Evolutionary conservation across 1,140 invertebrate species (phyloP).

Genomic region (Pseudomyrmex concolor): DNA sequence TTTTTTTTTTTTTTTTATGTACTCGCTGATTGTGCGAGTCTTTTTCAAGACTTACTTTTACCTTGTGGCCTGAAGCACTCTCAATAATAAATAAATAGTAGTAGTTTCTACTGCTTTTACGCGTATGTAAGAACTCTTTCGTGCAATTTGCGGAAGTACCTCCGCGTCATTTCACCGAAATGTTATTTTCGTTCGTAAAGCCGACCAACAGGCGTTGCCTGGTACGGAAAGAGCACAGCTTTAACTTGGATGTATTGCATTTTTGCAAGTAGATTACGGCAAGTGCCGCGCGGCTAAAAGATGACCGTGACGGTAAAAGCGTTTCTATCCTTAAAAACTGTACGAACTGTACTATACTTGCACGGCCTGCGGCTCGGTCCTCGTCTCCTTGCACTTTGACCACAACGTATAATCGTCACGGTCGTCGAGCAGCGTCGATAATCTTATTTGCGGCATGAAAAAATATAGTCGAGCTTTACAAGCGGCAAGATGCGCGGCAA

Average conservation of each 20-base stretch:
- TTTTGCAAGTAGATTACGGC: constrained; percentile 61
- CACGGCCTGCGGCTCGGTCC: constrained; percentile 8
- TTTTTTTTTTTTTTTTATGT: too few species aligned
- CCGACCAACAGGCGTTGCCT: neutral
- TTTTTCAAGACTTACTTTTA: neutral
- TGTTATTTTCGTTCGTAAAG: constrained; percentile 46
- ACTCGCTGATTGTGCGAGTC: too few species aligned
- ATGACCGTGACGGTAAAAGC: constrained; percentile 54
- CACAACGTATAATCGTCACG: constrained; percentile 32
- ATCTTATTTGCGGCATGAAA: constrained; percentile 22
- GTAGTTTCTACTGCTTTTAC: constrained; percentile 3
- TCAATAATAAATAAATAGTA: neutral
- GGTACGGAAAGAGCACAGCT: neutral
- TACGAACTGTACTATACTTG: constrained; percentile 40
- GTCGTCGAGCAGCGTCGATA: constrained; percentile 25
- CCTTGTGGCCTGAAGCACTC: neutral
- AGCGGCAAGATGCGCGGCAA: neutral
- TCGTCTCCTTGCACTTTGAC: constrained; percentile 41
- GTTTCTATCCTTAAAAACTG: constrained; percentile 56
- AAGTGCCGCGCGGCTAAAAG: constrained; percentile 43
- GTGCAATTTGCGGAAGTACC: constrained; percentile 39
- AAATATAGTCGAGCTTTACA: constrained; percentile 20
- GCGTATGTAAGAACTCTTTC: constrained; percentile 39
- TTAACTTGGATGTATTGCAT: constrained; percentile 17
- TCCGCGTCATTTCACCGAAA: constrained; percentile 33